Evolutionary conservation across 2,888 invertebrate genomes (phyloP).

Genomic region (Hypomecis atomaria): DNA sequence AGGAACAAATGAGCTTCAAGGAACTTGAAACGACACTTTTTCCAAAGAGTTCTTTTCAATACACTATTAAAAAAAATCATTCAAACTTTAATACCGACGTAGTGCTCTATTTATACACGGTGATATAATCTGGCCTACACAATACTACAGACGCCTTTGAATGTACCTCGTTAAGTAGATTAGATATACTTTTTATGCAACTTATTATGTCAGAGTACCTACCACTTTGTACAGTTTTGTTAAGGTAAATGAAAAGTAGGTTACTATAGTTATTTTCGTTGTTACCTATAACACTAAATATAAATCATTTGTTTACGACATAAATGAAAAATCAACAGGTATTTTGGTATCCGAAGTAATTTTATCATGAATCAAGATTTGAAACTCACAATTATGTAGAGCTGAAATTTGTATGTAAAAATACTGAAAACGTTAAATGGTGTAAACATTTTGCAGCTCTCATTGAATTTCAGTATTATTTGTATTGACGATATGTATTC

Average conservation of each 20-base stretch:
- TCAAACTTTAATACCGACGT: conserved; percentile 49
- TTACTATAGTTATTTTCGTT: too few relatives aligned
- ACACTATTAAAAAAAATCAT: conserved; percentile 39
- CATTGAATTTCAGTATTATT: too few relatives aligned
- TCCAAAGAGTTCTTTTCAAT: conserved; percentile 20
- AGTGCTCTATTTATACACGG: conserved; percentile 52
- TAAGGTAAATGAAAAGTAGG: neutral
- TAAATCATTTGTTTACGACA: too few relatives aligned
- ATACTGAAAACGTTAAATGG: too few relatives aligned
- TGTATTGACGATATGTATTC: too few relatives aligned
- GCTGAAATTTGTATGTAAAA: too few relatives aligned
- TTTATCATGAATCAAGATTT: too few relatives aligned
- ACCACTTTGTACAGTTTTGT: conserved; percentile 31
- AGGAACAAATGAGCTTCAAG: conserved; percentile 15
- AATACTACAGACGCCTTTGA: conserved; percentile 52
- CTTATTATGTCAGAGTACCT: conserved; percentile 39
- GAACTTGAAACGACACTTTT: conserved; percentile 11
- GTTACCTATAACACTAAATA: too few relatives aligned
- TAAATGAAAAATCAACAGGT: too few relatives aligned
- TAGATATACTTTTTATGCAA: conserved; percentile 59
- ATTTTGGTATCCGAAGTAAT: too few relatives aligned
- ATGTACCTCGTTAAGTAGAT: conserved; percentile 63
- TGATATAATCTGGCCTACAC: conserved; percentile 61
- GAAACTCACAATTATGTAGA: too few relatives aligned
- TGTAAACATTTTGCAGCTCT: too few relatives aligned